Conservation (phyloP, 2,113 vertebrate genomes). For the Hippocampus guttulatus region DNA sequence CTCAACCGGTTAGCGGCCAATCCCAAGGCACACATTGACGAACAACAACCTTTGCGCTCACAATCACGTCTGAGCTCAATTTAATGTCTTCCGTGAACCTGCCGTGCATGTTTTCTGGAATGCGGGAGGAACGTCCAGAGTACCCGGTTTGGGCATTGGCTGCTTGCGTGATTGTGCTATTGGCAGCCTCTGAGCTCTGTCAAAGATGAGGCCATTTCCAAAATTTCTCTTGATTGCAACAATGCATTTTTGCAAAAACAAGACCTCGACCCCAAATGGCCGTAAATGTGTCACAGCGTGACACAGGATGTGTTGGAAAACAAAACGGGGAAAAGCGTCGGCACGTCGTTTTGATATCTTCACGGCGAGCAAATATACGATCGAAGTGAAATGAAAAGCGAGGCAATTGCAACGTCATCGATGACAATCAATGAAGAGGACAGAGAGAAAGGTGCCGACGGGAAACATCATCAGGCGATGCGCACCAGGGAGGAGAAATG, state of each 20-base stretch:
- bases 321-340: constrained; percentile 41
- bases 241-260: constrained; percentile 2
- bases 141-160: not conserved
- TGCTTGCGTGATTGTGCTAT: not conserved
- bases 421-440: not conserved
- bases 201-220: not conserved
- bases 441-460: not conserved
- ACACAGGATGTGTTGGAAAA: not conserved
- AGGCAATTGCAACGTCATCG: not conserved
- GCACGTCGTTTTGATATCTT: not conserved
- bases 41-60: too few relatives aligned
- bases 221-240: not conserved
- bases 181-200: not conserved
- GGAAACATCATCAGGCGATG: not conserved
- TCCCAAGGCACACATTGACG: too few relatives aligned
- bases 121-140: too few relatives aligned
- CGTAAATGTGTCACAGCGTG: not conserved
- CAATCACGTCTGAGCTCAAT: too few relatives aligned
- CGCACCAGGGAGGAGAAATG: not conserved
- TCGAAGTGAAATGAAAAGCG: not conserved
- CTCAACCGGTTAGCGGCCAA: too few relatives aligned
- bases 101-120: too few relatives aligned
- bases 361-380: not conserved
- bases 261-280: not conserved
- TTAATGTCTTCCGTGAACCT: too few relatives aligned